Evolutionary conservation across 2,113 vertebrate genomes (phyloP), one percentile per base, ranked within the genome.

Genomic region (Lepus europaeus): DNA sequence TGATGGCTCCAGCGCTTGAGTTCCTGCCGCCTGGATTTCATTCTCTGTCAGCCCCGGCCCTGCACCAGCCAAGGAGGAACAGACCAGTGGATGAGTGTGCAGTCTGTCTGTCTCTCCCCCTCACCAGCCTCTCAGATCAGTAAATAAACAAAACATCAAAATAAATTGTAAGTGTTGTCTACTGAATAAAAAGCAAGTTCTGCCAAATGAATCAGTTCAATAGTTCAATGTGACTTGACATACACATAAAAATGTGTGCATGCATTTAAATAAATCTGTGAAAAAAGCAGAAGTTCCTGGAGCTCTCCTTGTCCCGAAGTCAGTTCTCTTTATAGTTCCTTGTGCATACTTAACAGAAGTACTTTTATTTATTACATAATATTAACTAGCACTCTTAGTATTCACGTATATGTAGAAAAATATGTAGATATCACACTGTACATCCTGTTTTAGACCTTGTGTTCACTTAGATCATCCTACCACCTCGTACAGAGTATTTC

Each of bases 171-270:
- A 25, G 27, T 9, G 10, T 23, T 20, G 0, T 80, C n/a, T 56
- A 49, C 9, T 51, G 19, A 80, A 45, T 84, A 63, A 63, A 3
- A 33, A 69, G 17, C 36, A 63, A 51, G 19, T 87, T 94, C 53
- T 76, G 29, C 23, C 69, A 94, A 25, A 31, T 78, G 29, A 82
- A n/a, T 76, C 2, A 45, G 22, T 74, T 84, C 33, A 61, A 45
- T 61, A 82, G 69, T 74, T 92, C 64, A 78, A 25, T 74, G 4
- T 29, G 79, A 86, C 33, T 89, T 88, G 77, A 81, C 92, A 73
- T 77, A 51, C 76, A 59, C 22, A 91, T 25, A 14, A 31, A 74
- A 92, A 66, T 39, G 8, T 64, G 0, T 64, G 10, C 11, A 25
- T 31, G 9, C 1, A 49, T 87, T 76, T 63, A 39, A 89, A 64